These are phyloP conservation scores for Scophthalmus maximus DNA, from an alignment of 2,113 vertebrate genomes.

Conservation along the genomic window DNA sequence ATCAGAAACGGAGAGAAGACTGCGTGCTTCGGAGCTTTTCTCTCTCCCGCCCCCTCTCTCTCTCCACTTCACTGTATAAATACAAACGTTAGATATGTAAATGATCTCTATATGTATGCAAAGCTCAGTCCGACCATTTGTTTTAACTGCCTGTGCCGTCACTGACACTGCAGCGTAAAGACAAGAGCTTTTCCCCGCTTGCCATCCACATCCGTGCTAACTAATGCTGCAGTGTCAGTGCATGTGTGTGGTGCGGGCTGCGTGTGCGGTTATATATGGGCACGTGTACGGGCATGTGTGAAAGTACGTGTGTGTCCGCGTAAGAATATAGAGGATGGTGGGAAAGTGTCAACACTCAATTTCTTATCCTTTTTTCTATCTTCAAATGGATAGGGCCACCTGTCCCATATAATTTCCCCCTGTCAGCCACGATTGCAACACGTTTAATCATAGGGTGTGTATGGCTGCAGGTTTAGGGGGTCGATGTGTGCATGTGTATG, in stretches of 20 bases:
- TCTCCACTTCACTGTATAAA: slow-evolving; percentile 15
- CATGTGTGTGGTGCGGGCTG: too few relatives aligned
- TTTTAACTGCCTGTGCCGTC: slow-evolving; percentile 39
- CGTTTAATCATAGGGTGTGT: background rate
- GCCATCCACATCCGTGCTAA: slow-evolving; percentile 23
- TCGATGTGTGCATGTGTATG: background rate
- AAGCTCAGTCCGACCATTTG: slow-evolving; percentile 29
- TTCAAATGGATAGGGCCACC: slow-evolving; percentile 3
- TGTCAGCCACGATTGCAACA: background rate
- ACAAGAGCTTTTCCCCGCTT: background rate
- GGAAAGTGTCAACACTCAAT: background rate
- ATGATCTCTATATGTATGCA: slow-evolving; percentile 50
- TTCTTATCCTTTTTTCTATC: background rate
- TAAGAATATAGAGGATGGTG: background rate
- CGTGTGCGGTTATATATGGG: background rate
- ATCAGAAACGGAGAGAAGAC: slow-evolving; percentile 17
- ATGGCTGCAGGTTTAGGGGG: background rate
- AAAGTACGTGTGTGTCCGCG: background rate
- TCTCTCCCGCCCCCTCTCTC: too few relatives aligned
- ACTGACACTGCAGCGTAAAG: slow-evolving; percentile 23
- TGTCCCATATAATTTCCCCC: background rate
- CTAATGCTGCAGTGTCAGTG: background rate
- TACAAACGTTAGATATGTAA: slow-evolving; percentile 48
- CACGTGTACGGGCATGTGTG: too few relatives aligned
- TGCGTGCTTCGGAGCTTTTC: background rate